A percentile compares a stretch with the other conserved stretches of the same genome.
These are phyloP conservation scores for Molorchus minor DNA, from an alignment of 2,888 invertebrate genomes.

Conservation along the genomic window DNA sequence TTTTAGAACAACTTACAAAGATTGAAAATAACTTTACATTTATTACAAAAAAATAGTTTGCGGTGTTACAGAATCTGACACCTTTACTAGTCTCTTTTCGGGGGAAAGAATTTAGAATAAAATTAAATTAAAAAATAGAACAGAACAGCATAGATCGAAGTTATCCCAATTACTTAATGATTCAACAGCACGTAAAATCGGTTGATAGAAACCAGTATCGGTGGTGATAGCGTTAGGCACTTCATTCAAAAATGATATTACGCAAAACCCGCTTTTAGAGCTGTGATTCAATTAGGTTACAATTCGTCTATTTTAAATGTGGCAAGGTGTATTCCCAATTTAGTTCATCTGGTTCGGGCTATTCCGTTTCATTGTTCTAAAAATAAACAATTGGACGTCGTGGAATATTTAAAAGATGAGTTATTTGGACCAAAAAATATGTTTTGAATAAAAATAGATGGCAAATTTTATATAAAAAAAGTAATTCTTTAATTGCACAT, in stretches of 20 bases:
- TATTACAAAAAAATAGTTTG: too few relatives aligned
- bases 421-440: conserved; percentile 1
- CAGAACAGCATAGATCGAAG: neutral
- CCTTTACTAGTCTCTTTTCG: too few relatives aligned
- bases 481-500: too few relatives aligned
- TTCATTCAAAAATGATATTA: conserved; percentile 31
- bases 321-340: conserved; percentile 48
- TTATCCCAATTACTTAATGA: neutral
- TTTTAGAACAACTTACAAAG: too few relatives aligned
- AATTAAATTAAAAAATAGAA: neutral
- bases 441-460: neutral
- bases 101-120: too few relatives aligned
- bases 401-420: conserved; percentile 6
- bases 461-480: too few relatives aligned
- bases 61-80: too few relatives aligned
- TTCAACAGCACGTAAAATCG: neutral
- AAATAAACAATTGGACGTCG: conserved; percentile 32
- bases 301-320: conserved; percentile 50
- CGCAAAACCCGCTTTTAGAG: conserved; percentile 44
- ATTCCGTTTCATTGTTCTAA: conserved; percentile 43
- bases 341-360: conserved; percentile 42
- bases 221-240: neutral
- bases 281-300: conserved; percentile 53
- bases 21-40: too few relatives aligned
- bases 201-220: neutral